phyloP scores from a whole-genome alignment of 2,888 invertebrate species.

The Drosophila affinis region DNA sequence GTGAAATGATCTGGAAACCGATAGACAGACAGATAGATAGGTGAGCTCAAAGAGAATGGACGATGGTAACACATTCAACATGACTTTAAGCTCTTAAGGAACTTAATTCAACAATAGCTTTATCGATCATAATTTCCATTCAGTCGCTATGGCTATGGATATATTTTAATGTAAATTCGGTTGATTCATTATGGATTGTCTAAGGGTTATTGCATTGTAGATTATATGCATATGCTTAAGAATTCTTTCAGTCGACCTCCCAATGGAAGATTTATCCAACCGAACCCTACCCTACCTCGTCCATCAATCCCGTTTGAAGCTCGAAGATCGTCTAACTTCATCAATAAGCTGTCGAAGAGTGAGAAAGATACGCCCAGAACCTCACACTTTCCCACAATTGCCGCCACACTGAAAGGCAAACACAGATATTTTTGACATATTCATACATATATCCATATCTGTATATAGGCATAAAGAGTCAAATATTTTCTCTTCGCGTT shows the following conservation, averaged over 20 bases:
- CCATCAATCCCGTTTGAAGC: slow-evolving; percentile 17
- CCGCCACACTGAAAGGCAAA: slow-evolving; percentile 53
- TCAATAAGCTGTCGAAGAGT: slow-evolving; percentile 15
- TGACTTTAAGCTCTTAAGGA: slow-evolving; percentile 8
- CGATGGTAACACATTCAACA: not conserved
- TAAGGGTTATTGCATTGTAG: too few relatives aligned
- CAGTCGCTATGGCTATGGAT: not conserved
- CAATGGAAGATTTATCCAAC: not conserved
- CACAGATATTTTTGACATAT: slow-evolving; percentile 58
- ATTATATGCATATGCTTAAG: too few relatives aligned
- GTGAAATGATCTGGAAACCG: slow-evolving; percentile 32
- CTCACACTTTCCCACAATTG: slow-evolving; percentile 52
- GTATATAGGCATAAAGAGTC: slow-evolving; percentile 59
- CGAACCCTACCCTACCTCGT: not conserved
- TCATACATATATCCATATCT: slow-evolving; percentile 61
- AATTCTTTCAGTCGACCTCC: not conserved
- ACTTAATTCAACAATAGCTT: not conserved
- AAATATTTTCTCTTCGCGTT: slow-evolving; percentile 69
- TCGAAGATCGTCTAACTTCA: slow-evolving; percentile 20
- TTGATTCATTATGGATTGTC: not conserved
- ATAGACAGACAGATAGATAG: slow-evolving; percentile 14
- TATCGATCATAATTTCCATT: not conserved
- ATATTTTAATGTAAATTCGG: not conserved
- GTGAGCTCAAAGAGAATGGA: slow-evolving; percentile 28
- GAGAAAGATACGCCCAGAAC: slow-evolving; percentile 16